Base-by-base conservation (phyloP, 2,797 vertebrate species). In the Falco berigora region DNA sequence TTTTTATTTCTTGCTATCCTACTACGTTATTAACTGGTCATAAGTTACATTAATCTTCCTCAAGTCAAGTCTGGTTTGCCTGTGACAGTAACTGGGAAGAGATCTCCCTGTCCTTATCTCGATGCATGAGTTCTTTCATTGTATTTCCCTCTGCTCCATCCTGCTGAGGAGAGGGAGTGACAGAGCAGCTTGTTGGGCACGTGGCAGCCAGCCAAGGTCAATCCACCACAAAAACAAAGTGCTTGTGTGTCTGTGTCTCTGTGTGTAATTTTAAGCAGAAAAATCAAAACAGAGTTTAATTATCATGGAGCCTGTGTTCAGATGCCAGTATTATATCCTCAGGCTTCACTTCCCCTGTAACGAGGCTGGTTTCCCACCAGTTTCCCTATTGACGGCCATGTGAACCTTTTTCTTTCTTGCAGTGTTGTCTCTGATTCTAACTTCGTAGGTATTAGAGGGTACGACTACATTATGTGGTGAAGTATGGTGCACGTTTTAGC, bases 351-450 rank as follows among this genome's bases (percentile, higher is more conserved):
- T 62, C 27, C 64, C 27, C n/a, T 55, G 10, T 76, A 61, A 76
- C 0, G 1, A 87, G 22, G 8, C 15, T 2, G 2, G 2, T 62
- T 77, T 62, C 34, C 5, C 32, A 18, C 19, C 4, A 2, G 4
- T 49, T 92, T 85, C 55, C 28, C 28, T 53, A 2, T 5, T 47
- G 67, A 16, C 25, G 62, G 12, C 22, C 42, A 21, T 21, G 6
- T 32, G 62, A 85, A 74, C 21, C 23, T 46, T 86, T 17, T 59
- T 21, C 19, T 78, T 89, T 82, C 34, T 79, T 69, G 16, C 6
- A 12, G 14, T 38, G 19, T 36, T 92, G 11, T 73, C 46, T 86
- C 28, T 78, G 58, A 8, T 18, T 79, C 28, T 62, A 49, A 52
- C 10, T 73, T 56, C 53, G 21, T 20, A 71, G n/a, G 7, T 23